These are phyloP conservation scores for Styela plicata DNA, from an alignment of 23 tunicate genomes.

Conservation along the genomic window DNA sequence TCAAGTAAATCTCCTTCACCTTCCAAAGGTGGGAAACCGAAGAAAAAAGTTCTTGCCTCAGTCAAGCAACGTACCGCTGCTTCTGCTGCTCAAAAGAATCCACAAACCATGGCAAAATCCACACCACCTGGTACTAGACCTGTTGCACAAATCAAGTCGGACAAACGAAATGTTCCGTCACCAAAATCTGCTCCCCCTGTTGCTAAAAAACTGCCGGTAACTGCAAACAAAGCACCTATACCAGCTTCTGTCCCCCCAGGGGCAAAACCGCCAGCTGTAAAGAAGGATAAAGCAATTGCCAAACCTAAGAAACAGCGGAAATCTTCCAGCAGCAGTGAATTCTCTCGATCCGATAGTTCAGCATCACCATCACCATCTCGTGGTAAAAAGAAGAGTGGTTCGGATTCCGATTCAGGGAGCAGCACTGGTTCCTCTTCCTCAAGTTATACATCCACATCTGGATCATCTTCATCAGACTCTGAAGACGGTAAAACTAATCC, in stretches of 20 bases:
- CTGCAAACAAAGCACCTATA: not conserved
- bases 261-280: not conserved
- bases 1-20: constrained; percentile 69
- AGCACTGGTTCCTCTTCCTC: constrained; percentile 41
- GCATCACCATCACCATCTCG: constrained; percentile 62
- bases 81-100: not conserved
- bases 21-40: not conserved
- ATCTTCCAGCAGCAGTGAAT: constrained; percentile 76
- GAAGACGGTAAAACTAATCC: constrained; percentile 49
- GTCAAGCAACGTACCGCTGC: constrained; percentile 41
- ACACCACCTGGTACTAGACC: not conserved
- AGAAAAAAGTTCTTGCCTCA: constrained; percentile 32
- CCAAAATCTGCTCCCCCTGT: not conserved
- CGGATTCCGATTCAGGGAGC: constrained; percentile 51
- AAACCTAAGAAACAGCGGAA: not conserved
- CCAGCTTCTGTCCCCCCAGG: not conserved
- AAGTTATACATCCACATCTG: constrained; percentile 30
- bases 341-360: constrained; percentile 78
- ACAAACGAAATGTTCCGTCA: not conserved
- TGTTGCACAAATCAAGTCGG: not conserved
- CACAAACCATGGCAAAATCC: not conserved
- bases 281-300: not conserved
- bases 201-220: too few species aligned
- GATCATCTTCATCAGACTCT: constrained; percentile 44
- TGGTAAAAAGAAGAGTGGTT: constrained; percentile 27